Percentiles rank a stretch among this genome's conserved stretches.
These are phyloP conservation scores for Umimayanthus kanabou DNA, from an alignment of 92 coral and sea anemone genomes.

Conservation along the genomic window DNA sequence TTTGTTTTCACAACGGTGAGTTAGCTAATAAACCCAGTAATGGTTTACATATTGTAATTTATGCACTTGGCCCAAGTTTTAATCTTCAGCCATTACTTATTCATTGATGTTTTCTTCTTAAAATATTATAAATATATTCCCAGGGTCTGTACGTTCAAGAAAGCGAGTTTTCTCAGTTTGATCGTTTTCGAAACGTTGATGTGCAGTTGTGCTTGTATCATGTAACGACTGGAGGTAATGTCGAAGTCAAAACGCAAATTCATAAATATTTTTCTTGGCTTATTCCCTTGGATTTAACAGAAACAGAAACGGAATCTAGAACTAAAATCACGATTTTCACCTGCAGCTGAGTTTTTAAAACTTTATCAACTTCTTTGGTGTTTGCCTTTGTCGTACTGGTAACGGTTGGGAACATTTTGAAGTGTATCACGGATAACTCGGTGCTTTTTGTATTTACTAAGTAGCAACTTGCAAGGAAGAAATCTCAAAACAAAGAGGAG, in stretches of 20 bases:
- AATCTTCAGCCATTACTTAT: slow-evolving; percentile 5
- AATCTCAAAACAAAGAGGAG: neutral
- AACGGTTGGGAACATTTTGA: neutral
- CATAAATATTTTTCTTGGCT: neutral
- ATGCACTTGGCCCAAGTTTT: slow-evolving; percentile 2
- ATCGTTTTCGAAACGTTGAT: neutral
- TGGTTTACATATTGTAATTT: slow-evolving; percentile 6
- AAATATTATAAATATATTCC: neutral
- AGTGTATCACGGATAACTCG: neutral
- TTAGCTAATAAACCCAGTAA: neutral
- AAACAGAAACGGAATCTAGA: neutral
- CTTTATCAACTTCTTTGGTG: neutral
- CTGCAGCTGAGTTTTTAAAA: neutral
- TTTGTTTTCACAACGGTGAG: neutral
- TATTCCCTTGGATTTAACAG: neutral
- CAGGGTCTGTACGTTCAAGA: neutral
- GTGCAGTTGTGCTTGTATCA: neutral
- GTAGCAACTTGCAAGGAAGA: neutral
- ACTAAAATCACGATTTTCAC: no score
- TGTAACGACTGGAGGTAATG: neutral
- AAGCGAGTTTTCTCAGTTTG: neutral
- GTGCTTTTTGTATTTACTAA: neutral
- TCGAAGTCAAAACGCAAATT: neutral
- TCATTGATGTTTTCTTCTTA: neutral
- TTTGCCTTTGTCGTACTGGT: neutral